Conservation (phyloP, 1,140 invertebrate genomes). For the Chymomyza costata region DNA sequence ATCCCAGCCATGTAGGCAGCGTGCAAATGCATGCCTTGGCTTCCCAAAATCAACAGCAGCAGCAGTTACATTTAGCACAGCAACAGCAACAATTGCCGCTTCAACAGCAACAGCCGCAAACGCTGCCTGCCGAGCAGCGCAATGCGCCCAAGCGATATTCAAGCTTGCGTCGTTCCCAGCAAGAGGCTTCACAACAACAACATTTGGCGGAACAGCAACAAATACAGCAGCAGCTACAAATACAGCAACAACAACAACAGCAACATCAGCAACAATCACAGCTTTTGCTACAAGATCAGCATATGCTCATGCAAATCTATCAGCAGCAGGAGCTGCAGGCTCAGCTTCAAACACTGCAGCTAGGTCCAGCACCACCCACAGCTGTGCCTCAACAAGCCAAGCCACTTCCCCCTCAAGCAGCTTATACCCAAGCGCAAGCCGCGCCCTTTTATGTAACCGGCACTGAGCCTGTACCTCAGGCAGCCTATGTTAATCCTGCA, state of each 20-base stretch:
- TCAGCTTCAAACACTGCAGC: conserved; percentile 60
- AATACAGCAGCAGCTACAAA: conserved; percentile 53
- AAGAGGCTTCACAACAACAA: conserved; percentile 74
- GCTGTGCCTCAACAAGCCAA: conserved; percentile 38
- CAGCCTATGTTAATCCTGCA: conserved; percentile 49
- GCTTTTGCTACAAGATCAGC: conserved; percentile 64
- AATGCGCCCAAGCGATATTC: conserved; percentile 84
- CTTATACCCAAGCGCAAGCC: conserved; percentile 60
- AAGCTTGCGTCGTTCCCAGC: conserved; percentile 79
- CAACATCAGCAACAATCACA: conserved; percentile 55
- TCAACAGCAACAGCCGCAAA: conserved; percentile 29
- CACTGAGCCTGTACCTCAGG: conserved; percentile 39
- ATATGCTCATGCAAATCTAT: conserved; percentile 69
- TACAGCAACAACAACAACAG: conserved; percentile 45
- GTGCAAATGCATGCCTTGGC: conserved; percentile 72
- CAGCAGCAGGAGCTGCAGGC: conserved; percentile 70
- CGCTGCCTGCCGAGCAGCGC: conserved; percentile 74
- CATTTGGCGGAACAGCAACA: conserved; percentile 51
- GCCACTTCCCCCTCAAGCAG: conserved; percentile 33
- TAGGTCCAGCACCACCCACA: conserved; percentile 36
- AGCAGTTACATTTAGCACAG: conserved; percentile 72
- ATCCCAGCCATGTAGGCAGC: conserved; percentile 72
- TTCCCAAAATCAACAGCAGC: conserved; percentile 55
- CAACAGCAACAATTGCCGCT: conserved; percentile 73
- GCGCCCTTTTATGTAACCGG: conserved; percentile 73